Conservation (phyloP, 2,113 vertebrate genomes). For the Cephalopholis sonnerati region DNA sequence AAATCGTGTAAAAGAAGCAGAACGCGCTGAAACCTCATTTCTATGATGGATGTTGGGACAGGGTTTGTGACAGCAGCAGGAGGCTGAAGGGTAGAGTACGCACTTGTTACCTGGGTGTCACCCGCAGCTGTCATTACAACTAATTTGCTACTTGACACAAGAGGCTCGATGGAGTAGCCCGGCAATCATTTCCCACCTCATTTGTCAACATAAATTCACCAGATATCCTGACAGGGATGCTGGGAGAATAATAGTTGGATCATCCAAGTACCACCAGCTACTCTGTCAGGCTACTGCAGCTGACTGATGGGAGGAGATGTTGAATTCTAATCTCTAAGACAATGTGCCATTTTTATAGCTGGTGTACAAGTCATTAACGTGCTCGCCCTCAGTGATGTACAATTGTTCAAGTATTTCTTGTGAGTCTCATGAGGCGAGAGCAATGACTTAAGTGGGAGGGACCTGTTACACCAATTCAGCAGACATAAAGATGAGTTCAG, state of each 20-base stretch:
- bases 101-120: conserved; percentile 17
- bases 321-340: not conserved
- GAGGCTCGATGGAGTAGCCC: not conserved
- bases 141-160: conserved; percentile 14
- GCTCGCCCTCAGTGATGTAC: no score
- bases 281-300: not conserved
- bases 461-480: no score
- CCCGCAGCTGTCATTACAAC: not conserved
- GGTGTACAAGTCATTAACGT: not conserved
- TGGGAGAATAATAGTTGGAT: not conserved
- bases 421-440: no score
- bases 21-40: not conserved
- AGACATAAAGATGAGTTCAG: no score
- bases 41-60: not conserved
- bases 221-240: not conserved
- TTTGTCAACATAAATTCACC: conserved; percentile 14
- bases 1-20: not conserved
- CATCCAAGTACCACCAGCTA: not conserved
- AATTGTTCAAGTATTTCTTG: no score
- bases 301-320: not conserved
- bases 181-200: not conserved
- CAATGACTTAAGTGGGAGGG: no score
- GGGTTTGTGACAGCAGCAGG: not conserved
- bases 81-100: not conserved
- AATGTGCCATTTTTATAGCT: not conserved